Conservation (phyloP, 2,797 vertebrate species). For the Lepus townsendii region DNA sequence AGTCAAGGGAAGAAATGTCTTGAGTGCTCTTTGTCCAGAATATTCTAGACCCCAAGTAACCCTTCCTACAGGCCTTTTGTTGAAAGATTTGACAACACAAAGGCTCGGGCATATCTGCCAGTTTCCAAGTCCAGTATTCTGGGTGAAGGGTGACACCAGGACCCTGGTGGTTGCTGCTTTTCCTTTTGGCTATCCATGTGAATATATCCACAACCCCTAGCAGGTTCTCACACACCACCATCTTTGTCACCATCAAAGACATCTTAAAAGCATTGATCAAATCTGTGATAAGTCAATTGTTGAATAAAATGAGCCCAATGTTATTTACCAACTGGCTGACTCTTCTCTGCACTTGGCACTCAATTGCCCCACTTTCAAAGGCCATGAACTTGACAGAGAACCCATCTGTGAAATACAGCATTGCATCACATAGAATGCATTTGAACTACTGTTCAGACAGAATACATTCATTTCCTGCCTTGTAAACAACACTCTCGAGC, state of each 20-base stretch:
- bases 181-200: neutral
- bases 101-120: neutral
- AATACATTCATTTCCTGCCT: conserved; percentile 24
- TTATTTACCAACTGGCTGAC: conserved; percentile 40
- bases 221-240: conserved; percentile 9
- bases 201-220: neutral
- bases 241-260: conserved; percentile 47
- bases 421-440: neutral
- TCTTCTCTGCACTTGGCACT: conserved; percentile 39
- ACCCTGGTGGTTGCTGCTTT: neutral
- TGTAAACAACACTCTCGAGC: conserved; percentile 44
- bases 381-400: conserved; percentile 56
- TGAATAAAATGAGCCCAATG: conserved; percentile 50
- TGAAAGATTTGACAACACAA: neutral
- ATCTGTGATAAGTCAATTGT: conserved; percentile 54
- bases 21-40: neutral
- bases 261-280: conserved; percentile 58
- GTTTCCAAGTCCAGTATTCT: neutral
- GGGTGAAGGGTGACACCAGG: neutral
- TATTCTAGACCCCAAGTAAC: conserved; percentile 36
- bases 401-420: neutral
- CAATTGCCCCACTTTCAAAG: conserved; percentile 57
- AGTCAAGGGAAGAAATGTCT: conserved; percentile 22
- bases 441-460: conserved; percentile 1
- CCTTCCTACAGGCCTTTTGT: neutral